A percentile compares a stretch with the other conserved stretches of the same genome.
These are phyloP conservation scores for Spinus pinus DNA, from an alignment of 2,797 vertebrate species.

Conservation along the genomic window DNA sequence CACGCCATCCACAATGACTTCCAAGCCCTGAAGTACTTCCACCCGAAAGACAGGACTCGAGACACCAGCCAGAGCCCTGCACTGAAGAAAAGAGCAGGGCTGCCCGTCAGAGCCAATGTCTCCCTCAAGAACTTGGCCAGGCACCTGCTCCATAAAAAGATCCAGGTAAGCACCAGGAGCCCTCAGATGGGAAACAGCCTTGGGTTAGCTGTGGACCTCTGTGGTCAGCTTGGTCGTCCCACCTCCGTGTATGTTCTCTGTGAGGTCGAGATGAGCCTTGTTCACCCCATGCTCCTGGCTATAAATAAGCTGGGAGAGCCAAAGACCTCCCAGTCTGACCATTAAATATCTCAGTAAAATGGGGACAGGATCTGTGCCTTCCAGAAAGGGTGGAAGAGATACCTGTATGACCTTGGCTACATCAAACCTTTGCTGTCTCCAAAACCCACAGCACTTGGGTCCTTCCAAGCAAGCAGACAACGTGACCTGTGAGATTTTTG, in stretches of 20 bases:
- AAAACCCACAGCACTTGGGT: neutral
- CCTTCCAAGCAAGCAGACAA: neutral
- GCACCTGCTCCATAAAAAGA: constrained; percentile 83
- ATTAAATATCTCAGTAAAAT: neutral
- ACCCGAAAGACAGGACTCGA: constrained; percentile 82
- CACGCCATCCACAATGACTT: constrained; percentile 92
- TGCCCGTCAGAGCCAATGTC: constrained; percentile 15
- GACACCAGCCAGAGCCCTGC: constrained; percentile 81
- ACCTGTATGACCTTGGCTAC: neutral
- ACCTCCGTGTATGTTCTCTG: neutral
- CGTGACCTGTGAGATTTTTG: neutral
- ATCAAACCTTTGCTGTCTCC: neutral
- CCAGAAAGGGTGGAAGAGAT: neutral
- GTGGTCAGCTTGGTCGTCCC: neutral
- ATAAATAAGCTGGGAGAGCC: neutral
- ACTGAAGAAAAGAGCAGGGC: constrained; percentile 74
- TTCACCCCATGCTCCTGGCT: neutral
- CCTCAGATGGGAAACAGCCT: neutral
- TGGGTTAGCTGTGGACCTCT: neutral
- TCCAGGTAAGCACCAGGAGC: constrained; percentile 81
- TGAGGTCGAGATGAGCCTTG: neutral
- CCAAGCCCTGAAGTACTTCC: constrained; percentile 79
- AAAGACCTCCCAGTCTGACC: neutral
- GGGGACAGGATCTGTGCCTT: neutral
- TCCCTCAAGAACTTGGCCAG: constrained; percentile 86